phyloP scores from a whole-genome alignment of 2,888 invertebrate species.

The Podabrus alpinus region DNA sequence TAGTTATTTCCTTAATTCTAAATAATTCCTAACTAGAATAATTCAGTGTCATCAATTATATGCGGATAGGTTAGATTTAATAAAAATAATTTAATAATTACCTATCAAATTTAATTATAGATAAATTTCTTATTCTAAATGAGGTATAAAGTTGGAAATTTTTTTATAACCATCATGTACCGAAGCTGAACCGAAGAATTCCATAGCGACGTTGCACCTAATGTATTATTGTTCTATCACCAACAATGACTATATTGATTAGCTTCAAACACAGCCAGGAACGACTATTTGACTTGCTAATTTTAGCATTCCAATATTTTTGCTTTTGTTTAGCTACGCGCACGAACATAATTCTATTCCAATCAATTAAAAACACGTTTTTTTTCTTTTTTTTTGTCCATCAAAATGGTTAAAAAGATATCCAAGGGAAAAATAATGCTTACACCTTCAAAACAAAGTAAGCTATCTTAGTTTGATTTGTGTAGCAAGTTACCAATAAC shows the following conservation, averaged over 20 bases:
- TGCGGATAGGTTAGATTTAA: too few species aligned
- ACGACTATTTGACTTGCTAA: not conserved
- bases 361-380: not conserved
- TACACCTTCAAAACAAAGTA: constrained; percentile 34
- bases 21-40: not conserved
- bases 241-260: not conserved
- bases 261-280: not conserved
- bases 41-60: not conserved
- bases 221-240: not conserved
- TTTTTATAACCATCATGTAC: too few species aligned
- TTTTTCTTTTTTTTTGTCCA: too few species aligned
- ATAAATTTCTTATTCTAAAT: not conserved
- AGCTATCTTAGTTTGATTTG: constrained; percentile 38
- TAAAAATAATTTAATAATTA: too few species aligned
- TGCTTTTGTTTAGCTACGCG: not conserved
- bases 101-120: not conserved
- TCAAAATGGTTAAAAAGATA: not conserved
- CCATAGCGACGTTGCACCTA: too few species aligned
- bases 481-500: constrained; percentile 35
- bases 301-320: not conserved
- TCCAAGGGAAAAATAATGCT: constrained; percentile 19
- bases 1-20: not conserved
- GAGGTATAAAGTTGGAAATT: not conserved
- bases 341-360: not conserved
- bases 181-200: too few species aligned